Base-by-base conservation (phyloP, 2,113 vertebrate species). In the Pholis gunnellus region DNA sequence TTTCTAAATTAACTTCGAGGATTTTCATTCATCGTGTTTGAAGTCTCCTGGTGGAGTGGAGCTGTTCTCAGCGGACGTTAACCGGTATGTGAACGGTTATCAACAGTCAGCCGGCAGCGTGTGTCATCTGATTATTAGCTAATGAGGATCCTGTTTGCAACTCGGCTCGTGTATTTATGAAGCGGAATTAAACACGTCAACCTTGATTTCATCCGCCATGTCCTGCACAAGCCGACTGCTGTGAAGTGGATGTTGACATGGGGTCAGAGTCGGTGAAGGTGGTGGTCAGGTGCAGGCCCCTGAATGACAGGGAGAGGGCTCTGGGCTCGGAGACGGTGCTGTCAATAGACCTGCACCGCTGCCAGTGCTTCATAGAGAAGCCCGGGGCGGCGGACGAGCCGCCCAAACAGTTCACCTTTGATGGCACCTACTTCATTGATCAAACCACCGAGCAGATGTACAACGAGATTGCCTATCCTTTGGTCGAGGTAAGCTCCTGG, bases 401-500 rank as follows among this genome's bases (percentile, higher is more conserved):
- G 1, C 95, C 96, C 0, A 97, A 97, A 83, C 96, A 96, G 87
- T 97, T 99, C 94, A 97, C 96, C 72, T 98, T 98, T 25, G 96
- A 97, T 0, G 97, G 97, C 81, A 96, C 94, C 0, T 97, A 97
- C 90, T 86, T 79, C 73, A 83, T 87, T 29, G 94, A 96, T 42
- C 96, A 96, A 68, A 92, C 85, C 91, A 97, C 97, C 0, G 96
- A 98, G 88, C 95, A 97, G 94, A 95, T 98, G 94, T 97, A 98
- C 95, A 97, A 96, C 0, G 96, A 98, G 78, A 95, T 96, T 1
- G 95, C 96, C 18, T 96, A 95, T 86, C 95, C 93, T 0, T 87
- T 97, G 4, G 96, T 98, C 66, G 97, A 99, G 97, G 97, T 98
- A 85, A 94, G 92, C 36, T 79, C 4, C 20, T 13, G 20, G 17